A percentile compares a stretch with the other conserved stretches of the same genome.
Conservation (phyloP, 1,140 invertebrate genomes). For the Helicoverpa zea region DNA sequence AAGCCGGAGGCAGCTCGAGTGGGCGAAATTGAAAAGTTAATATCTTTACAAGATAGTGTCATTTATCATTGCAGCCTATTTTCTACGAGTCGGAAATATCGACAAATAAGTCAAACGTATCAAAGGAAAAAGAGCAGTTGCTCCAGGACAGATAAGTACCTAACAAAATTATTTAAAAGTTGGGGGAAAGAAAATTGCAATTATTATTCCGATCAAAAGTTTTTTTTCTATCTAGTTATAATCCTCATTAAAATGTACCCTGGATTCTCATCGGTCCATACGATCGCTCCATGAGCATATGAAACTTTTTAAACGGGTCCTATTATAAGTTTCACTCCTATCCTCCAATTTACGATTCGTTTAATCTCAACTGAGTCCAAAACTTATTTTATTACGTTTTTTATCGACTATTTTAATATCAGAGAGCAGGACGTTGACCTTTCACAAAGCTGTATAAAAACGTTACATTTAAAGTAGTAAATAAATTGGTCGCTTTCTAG, state of each 20-base stretch:
- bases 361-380: constrained; percentile 7
- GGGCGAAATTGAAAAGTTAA: constrained; percentile 6
- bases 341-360: constrained; percentile 26
- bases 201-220: not conserved
- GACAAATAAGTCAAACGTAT: not conserved
- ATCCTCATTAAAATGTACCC: constrained; percentile 16
- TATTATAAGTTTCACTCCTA: constrained; percentile 28
- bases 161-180: not conserved
- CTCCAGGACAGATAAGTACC: not conserved
- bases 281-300: not conserved
- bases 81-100: not conserved
- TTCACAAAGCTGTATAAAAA: not conserved
- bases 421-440: not conserved
- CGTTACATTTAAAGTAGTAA: constrained; percentile 14
- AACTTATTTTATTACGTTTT: not conserved
- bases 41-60: constrained; percentile 9
- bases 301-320: constrained; percentile 20
- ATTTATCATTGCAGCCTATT: not conserved
- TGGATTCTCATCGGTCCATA: not conserved
- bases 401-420: not conserved
- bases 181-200: too few relatives aligned
- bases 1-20: not conserved
- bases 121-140: not conserved
- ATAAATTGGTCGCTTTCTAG: constrained; percentile 16
- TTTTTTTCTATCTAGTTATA: not conserved